Conservation (phyloP, 1,140 invertebrate species). For the Thaumatotibia leucotreta region DNA sequence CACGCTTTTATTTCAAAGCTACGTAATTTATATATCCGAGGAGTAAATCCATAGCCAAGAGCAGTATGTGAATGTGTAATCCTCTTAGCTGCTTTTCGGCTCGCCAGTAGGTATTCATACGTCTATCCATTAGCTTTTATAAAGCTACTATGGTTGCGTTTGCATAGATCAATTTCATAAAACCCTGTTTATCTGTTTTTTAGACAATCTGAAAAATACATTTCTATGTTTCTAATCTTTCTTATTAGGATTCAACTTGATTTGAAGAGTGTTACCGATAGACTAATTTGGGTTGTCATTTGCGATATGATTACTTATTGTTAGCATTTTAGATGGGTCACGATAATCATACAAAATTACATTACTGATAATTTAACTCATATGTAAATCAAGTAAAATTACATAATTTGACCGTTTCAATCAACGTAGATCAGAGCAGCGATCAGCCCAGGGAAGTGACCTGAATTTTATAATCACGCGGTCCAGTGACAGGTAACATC, state of each 20-base stretch:
- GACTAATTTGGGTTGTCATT: no score
- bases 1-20: neutral
- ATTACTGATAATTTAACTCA: no score
- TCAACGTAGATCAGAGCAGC: neutral
- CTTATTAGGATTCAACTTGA: no score
- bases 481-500: constrained; percentile 25
- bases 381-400: no score
- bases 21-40: neutral
- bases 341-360: no score
- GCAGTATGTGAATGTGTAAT: neutral
- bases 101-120: neutral
- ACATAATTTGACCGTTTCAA: no score
- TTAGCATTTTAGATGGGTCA: no score
- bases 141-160: neutral
- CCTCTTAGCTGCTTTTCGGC: neutral
- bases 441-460: neutral
- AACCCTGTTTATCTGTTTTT: neutral
- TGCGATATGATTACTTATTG: no score
- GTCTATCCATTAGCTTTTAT: neutral
- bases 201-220: no score
- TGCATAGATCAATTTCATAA: neutral
- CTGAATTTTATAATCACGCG: constrained; percentile 5
- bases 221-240: no score
- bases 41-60: neutral
- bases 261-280: no score